These are phyloP conservation scores for Megathymus violae DNA, from an alignment of 1,140 invertebrate species.

Conservation along the genomic window DNA sequence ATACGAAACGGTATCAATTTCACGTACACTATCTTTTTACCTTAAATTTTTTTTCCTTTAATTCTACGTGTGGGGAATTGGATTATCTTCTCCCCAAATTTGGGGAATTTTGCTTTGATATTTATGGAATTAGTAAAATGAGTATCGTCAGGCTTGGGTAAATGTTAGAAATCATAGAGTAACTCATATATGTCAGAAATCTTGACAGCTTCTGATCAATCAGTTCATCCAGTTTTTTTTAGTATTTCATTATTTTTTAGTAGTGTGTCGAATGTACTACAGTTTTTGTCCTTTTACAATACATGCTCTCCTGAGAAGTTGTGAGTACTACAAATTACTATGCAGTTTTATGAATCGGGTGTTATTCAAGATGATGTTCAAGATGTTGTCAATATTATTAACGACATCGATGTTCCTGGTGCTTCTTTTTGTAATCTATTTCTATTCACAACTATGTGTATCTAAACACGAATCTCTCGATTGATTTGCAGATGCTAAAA, in stretches of 20 bases:
- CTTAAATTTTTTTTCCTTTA: too few species aligned
- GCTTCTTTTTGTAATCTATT: slow-evolving; percentile 68
- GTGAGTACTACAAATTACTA: slow-evolving; percentile 39
- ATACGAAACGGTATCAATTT: too few species aligned
- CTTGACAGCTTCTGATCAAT: slow-evolving; percentile 38
- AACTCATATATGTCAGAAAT: slow-evolving; percentile 4
- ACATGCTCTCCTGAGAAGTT: slow-evolving; percentile 34
- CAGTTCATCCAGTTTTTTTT: slow-evolving; percentile 19
- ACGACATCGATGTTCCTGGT: slow-evolving; percentile 40
- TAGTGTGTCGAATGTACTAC: slow-evolving; percentile 1
- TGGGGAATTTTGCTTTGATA: too few species aligned
- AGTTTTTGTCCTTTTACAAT: slow-evolving; percentile 37
- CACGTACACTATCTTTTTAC: too few species aligned
- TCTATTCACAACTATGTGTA: slow-evolving; percentile 50
- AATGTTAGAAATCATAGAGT: too few species aligned
- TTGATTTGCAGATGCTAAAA: slow-evolving; percentile 58
- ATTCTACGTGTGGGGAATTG: too few species aligned
- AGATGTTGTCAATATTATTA: slow-evolving; percentile 21
- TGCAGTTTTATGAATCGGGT: background rate
- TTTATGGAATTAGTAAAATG: too few species aligned
- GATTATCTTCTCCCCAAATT: too few species aligned
- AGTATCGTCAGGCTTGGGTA: too few species aligned
- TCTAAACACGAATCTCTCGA: slow-evolving; percentile 52
- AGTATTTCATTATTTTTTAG: background rate
- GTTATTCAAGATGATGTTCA: slow-evolving; percentile 3